phyloP scores from a whole-genome alignment of 2,113 vertebrate species.

The Bolborhynchus lineola region DNA sequence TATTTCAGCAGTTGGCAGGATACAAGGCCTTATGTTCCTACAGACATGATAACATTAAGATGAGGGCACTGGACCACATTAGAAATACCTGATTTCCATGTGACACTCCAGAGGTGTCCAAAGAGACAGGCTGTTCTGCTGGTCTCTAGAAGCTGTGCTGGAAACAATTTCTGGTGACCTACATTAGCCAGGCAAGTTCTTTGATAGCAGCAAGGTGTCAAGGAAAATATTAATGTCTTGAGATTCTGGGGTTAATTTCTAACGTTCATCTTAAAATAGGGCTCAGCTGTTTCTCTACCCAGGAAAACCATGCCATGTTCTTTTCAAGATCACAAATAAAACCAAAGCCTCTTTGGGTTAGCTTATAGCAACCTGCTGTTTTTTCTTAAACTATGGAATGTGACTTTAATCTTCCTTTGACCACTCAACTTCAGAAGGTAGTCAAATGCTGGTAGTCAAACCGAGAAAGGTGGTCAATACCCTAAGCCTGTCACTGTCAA shows the following conservation, averaged over 20 bases:
- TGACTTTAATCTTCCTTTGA: background rate
- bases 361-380: background rate
- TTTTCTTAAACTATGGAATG: background rate
- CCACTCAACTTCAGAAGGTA: background rate
- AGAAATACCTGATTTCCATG: background rate
- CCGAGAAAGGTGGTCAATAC: background rate
- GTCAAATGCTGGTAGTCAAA: background rate
- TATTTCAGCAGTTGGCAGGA: background rate
- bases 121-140: background rate
- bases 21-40: background rate
- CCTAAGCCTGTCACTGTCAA: background rate
- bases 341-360: background rate
- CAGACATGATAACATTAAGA: background rate
- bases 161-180: background rate
- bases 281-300: background rate
- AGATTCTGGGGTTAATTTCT: background rate
- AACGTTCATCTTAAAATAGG: background rate
- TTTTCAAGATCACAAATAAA: background rate
- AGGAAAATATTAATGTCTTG: background rate
- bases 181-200: background rate
- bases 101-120: background rate
- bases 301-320: background rate
- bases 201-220: background rate
- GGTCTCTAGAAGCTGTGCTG: background rate
- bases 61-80: background rate